A percentile compares a stretch with the other conserved stretches of the same genome.
These are phyloP conservation scores for Eolophus roseicapilla DNA, from an alignment of 2,113 vertebrate species.

Conservation along the genomic window DNA sequence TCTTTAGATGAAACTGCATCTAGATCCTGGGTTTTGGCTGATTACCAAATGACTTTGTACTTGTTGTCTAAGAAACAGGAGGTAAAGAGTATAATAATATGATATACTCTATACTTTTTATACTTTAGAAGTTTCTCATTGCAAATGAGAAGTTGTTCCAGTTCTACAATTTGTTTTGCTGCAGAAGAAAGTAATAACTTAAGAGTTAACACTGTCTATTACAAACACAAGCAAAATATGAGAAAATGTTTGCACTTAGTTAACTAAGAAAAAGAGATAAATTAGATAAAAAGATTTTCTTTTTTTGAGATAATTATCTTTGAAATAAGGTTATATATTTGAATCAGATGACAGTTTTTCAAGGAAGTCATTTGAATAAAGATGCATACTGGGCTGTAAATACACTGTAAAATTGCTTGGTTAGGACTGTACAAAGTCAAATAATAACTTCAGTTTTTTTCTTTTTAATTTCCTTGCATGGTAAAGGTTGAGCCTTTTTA, in stretches of 20 bases:
- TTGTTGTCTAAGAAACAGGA: background rate
- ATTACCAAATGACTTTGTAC: background rate
- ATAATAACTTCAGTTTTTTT: background rate
- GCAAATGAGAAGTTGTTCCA: background rate
- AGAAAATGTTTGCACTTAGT: background rate
- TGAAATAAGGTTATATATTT: background rate
- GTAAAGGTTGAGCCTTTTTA: fast-evolving
- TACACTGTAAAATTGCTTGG: background rate
- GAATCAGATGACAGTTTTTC: background rate
- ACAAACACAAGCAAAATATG: background rate
- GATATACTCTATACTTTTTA: background rate
- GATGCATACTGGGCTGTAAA: background rate
- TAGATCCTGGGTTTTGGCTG: background rate
- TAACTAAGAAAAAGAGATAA: background rate
- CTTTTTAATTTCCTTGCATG: background rate
- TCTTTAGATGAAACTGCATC: background rate
- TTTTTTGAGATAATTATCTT: background rate
- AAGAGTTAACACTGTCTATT: background rate
- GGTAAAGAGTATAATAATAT: too few relatives aligned
- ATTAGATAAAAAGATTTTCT: background rate
- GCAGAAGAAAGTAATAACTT: background rate
- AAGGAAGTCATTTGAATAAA: background rate
- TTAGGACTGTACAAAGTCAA: background rate
- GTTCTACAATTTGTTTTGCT: background rate
- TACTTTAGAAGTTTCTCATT: background rate